Evolutionary conservation across 2,888 invertebrate species (phyloP).

Genomic region (Drosophila gaucha): DNA sequence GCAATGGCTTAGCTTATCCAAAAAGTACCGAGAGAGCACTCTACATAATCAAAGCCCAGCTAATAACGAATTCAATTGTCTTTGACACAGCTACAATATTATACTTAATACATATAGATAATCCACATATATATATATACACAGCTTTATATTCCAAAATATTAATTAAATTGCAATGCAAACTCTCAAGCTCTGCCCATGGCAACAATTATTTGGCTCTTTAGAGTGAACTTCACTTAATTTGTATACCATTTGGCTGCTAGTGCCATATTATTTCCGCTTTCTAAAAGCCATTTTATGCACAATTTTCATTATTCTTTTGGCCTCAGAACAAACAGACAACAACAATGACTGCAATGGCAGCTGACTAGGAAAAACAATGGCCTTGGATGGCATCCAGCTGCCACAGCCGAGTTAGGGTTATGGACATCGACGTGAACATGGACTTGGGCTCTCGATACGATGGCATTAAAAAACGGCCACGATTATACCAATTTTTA

Average conservation of each 20-base stretch:
- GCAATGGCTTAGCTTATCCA: neutral
- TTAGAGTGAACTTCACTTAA: conserved; percentile 18
- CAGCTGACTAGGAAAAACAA: conserved; percentile 71
- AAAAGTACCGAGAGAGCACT: neutral
- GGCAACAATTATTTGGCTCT: conserved; percentile 48
- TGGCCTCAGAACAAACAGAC: conserved; percentile 51
- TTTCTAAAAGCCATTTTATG: conserved; percentile 32
- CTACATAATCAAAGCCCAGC: conserved; percentile 15
- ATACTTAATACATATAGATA: conserved; percentile 10
- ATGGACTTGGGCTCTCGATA: conserved; percentile 9
- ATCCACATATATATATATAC: neutral
- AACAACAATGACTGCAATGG: conserved; percentile 43
- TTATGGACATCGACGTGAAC: conserved; percentile 12
- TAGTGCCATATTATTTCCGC: conserved; percentile 41
- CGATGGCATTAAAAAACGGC: conserved; percentile 54
- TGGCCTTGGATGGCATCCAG: conserved; percentile 76
- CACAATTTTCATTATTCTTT: conserved; percentile 60
- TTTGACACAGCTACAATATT: conserved; percentile 9
- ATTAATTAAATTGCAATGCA: conserved; percentile 49
- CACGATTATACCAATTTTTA: conserved; percentile 76
- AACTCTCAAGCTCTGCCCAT: conserved; percentile 39
- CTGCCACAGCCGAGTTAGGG: conserved; percentile 51
- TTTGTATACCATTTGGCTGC: conserved; percentile 40
- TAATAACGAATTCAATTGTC: conserved; percentile 41
- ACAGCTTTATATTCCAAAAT: conserved; percentile 17